Conservation (phyloP, 2,888 invertebrate species). For the Drosophila sordidapex region DNA sequence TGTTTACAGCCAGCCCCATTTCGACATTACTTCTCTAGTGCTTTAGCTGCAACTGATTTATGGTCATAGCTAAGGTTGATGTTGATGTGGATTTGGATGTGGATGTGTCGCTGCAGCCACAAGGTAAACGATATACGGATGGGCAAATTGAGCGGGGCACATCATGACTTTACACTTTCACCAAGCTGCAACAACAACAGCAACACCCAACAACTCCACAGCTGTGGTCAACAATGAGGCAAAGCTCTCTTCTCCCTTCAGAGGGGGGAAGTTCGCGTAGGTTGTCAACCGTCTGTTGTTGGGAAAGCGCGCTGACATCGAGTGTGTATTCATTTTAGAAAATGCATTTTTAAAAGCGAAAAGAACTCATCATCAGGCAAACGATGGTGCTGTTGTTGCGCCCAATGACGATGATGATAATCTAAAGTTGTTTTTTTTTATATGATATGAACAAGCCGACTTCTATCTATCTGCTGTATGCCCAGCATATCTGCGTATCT, state of each 20-base stretch:
- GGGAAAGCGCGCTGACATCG: conserved; percentile 60
- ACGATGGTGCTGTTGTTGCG: conserved; percentile 9
- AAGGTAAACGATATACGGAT: conserved; percentile 69
- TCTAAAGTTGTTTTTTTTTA: conserved; percentile 50
- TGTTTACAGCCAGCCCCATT: conserved; percentile 58
- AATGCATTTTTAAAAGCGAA: conserved; percentile 71
- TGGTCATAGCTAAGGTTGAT: conserved; percentile 25
- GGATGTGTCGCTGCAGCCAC: conserved; percentile 42
- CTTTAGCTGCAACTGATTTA: conserved; percentile 50
- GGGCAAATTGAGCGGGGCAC: conserved; percentile 65
- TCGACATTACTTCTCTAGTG: conserved; percentile 40
- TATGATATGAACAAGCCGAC: conserved; percentile 43
- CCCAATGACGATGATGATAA: conserved; percentile 57
- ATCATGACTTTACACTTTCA: conserved; percentile 77
- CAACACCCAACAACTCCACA: conserved; percentile 29
- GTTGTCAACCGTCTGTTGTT: conserved; percentile 57
- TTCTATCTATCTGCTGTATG: conserved; percentile 16
- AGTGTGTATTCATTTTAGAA: conserved; percentile 60
- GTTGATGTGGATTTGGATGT: conserved; percentile 9
- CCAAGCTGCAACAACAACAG: conserved; percentile 35
- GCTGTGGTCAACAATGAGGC: conserved; percentile 70
- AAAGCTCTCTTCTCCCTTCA: background rate
- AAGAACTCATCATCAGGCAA: conserved; percentile 71
- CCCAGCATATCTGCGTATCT: conserved; percentile 10
- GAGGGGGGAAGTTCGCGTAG: conserved; percentile 31